A percentile compares a stretch with the other conserved stretches of the same genome.
Conservation (phyloP, 1,140 invertebrate species). For the Lamellibrachia luymesi region DNA sequence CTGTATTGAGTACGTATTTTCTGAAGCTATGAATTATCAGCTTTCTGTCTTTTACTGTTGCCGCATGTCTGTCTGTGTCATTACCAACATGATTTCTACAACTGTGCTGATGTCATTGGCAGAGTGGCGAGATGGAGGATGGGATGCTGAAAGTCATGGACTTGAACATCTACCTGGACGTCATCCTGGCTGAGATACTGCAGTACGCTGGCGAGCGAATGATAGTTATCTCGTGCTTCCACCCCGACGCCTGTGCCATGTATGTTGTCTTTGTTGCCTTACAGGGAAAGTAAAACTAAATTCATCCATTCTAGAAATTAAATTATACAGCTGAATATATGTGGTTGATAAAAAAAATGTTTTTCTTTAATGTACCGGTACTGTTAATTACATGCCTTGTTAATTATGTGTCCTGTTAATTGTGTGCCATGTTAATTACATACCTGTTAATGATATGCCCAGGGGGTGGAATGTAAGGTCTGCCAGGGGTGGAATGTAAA, state of each 20-base stretch:
- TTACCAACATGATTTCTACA: background rate
- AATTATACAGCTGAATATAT: background rate
- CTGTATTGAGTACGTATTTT: no score
- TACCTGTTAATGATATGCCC: no score
- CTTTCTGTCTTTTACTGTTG: no score
- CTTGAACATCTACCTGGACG: slow-evolving; percentile 40
- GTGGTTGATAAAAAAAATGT: background rate
- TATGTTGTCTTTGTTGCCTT: slow-evolving; percentile 26
- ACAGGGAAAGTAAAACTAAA: background rate
- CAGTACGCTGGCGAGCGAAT: slow-evolving; percentile 39
- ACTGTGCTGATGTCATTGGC: background rate
- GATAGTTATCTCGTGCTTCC: slow-evolving; percentile 49
- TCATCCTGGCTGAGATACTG: slow-evolving; percentile 44
- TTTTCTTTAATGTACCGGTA: background rate
- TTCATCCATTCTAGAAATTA: background rate
- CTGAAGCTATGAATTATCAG: no score
- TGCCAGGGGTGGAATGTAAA: no score
- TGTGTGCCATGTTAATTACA: no score
- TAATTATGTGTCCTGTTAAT: background rate
- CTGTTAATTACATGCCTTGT: background rate
- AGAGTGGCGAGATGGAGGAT: slow-evolving; percentile 6
- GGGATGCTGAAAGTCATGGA: slow-evolving; percentile 65
- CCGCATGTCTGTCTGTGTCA: no score
- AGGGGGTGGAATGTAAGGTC: no score
- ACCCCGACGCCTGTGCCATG: slow-evolving; percentile 51